Base-by-base conservation (phyloP, 2,113 vertebrate species). In the Gila orcuttii region DNA sequence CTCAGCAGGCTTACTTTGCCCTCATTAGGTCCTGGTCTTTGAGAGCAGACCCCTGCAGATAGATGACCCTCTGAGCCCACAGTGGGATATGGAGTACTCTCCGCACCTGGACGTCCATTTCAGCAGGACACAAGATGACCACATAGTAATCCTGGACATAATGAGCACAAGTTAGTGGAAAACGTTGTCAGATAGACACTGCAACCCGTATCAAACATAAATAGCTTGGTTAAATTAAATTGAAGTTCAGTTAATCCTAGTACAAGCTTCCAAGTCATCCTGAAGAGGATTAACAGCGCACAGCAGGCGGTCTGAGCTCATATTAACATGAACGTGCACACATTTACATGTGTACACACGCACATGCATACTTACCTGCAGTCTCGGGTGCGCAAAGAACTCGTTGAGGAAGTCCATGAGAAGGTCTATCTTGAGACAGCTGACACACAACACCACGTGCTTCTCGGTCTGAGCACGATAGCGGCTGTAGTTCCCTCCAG, bases 21-120 rank as follows among this genome's bases (percentile, higher is more conserved):
- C 96, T 94, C 95, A 96, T 95, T 86, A 96, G 93, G 90, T 96
- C 96, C 82, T 96, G 95, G 89, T 96, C 95, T 90, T 96, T 96
- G 36, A 96, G 93, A 39, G 94, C 96, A 21, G 95, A 96, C 2
- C 95, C 96, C 89, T 96, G 95, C 52, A 96, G 93, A 89, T 96
- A 96, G 86, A 96, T 96, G 90, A 96, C 96, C 82, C 96, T 93
- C 88, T 96, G 95, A 52, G 96, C 95, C 96, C 96, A 96, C 71
- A 96, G 92, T 3, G 96, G 95, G 31, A 96, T 95, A 74, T 96
- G 96, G 59, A 96, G 93, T 25, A 96, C 94, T 85, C 96, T 90
- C 55, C 96, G 88, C 28, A 96, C 96, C 89, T 96, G 95, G 83
- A 95, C 93, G 50, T 96, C 96, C 93, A 96, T 96, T 91, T 96